These are phyloP conservation scores for Scartelaos histophorus DNA, from an alignment of 2,113 vertebrate species.

Conservation along the genomic window DNA sequence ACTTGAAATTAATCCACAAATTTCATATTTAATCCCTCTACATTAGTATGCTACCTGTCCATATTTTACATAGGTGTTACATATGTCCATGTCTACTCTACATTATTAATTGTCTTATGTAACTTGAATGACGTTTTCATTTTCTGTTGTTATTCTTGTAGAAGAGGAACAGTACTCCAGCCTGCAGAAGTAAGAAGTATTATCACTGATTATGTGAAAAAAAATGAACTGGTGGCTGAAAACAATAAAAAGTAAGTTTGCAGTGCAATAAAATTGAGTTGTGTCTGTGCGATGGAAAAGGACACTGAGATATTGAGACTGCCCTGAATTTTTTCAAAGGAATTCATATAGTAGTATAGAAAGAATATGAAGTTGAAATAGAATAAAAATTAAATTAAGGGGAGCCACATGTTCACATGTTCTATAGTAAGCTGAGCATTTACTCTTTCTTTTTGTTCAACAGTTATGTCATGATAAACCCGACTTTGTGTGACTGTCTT, in stretches of 20 bases:
- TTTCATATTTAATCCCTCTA: slow-evolving; percentile 5
- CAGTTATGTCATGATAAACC: slow-evolving; percentile 89
- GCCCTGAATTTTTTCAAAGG: background rate
- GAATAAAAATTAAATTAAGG: slow-evolving; percentile 8
- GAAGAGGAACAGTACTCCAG: slow-evolving; percentile 86
- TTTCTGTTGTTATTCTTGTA: slow-evolving; percentile 48
- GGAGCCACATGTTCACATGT: background rate
- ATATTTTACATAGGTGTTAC: background rate
- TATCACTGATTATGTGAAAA: slow-evolving; percentile 88
- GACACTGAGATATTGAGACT: background rate
- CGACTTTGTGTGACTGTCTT: slow-evolving; percentile 89
- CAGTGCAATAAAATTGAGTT: background rate
- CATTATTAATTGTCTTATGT: background rate
- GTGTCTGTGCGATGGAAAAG: background rate
- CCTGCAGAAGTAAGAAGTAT: slow-evolving; percentile 83
- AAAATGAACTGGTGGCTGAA: slow-evolving; percentile 85
- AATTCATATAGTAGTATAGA: background rate
- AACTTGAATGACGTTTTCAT: background rate
- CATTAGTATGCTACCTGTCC: background rate
- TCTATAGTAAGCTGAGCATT: background rate
- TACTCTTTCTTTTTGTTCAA: background rate
- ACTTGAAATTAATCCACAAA: background rate
- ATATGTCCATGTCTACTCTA: background rate
- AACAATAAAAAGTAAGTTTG: slow-evolving; percentile 89
- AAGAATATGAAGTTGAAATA: slow-evolving; percentile 11